phyloP scores from a whole-genome alignment of 2,888 invertebrate species.

The Microchrysa polita region DNA sequence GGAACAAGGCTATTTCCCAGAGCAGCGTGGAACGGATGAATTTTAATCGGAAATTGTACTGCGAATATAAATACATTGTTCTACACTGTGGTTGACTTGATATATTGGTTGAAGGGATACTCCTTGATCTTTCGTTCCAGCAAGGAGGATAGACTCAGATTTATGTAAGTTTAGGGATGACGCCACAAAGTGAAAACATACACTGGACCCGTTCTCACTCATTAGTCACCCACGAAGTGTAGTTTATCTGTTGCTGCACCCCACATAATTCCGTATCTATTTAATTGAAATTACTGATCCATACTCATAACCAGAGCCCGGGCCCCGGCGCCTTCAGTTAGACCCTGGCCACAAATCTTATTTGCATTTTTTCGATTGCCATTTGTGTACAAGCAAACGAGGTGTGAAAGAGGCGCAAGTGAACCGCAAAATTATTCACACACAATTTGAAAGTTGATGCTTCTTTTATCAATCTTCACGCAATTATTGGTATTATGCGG shows the following conservation, averaged over 20 bases:
- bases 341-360: slow-evolving; percentile 6
- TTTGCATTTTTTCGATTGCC: slow-evolving; percentile 8
- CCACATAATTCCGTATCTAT: background rate
- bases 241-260: too few relatives aligned
- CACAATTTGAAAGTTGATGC: slow-evolving; percentile 22
- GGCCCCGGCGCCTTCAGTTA: background rate
- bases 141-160: too few relatives aligned
- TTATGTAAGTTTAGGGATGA: too few relatives aligned
- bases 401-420: slow-evolving; percentile 31
- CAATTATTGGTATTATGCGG: background rate
- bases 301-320: slow-evolving; percentile 15
- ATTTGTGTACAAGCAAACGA: background rate
- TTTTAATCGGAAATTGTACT: background rate
- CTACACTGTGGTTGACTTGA: too few relatives aligned
- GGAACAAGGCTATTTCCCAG: background rate
- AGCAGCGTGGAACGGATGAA: background rate
- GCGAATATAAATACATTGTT: background rate
- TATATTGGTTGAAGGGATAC: too few relatives aligned
- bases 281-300: slow-evolving; percentile 23
- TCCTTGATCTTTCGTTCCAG: too few relatives aligned
- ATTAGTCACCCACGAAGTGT: too few relatives aligned
- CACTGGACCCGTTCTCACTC: too few relatives aligned
- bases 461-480: slow-evolving; percentile 10
- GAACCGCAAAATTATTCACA: slow-evolving; percentile 37
- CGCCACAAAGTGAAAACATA: too few relatives aligned